A percentile compares a stretch with the other conserved stretches of the same genome.
These are phyloP conservation scores for Montipora capricornis DNA, from an alignment of 64 coral and sea anemone species.

Conservation along the genomic window DNA sequence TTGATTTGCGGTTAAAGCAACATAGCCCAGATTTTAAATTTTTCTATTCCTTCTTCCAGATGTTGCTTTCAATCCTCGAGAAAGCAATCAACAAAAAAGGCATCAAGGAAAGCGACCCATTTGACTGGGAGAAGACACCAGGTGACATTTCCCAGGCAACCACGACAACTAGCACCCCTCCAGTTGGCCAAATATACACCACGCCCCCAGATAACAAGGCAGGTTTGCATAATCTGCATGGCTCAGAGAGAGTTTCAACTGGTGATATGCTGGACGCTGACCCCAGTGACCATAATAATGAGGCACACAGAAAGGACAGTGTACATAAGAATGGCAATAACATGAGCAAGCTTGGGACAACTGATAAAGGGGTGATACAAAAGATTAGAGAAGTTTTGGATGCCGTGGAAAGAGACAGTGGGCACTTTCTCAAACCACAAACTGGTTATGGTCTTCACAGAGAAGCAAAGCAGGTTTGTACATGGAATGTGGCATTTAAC, in stretches of 20 bases:
- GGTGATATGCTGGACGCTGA: conserved; percentile 77
- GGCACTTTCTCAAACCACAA: conserved; percentile 67
- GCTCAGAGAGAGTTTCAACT: conserved; percentile 55
- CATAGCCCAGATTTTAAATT: neutral
- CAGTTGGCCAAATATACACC: conserved; percentile 80
- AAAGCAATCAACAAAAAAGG: conserved; percentile 86
- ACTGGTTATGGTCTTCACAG: conserved; percentile 14
- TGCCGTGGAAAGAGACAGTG: conserved; percentile 77
- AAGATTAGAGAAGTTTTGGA: conserved; percentile 90
- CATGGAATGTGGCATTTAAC: neutral
- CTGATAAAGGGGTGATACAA: conserved; percentile 88
- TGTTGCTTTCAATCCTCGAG: conserved; percentile 75
- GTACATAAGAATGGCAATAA: neutral
- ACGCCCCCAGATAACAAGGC: conserved; percentile 79
- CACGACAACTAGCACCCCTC: conserved; percentile 87
- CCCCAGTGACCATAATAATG: conserved; percentile 75
- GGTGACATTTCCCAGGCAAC: conserved; percentile 88
- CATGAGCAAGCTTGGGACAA: conserved; percentile 43
- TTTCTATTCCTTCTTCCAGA: conserved; percentile 29
- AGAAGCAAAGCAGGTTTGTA: conserved; percentile 15
- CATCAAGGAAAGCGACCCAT: conserved; percentile 83
- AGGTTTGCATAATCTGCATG: conserved; percentile 59
- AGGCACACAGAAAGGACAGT: conserved; percentile 53
- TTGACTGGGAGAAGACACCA: conserved; percentile 88
- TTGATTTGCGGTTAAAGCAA: too few species aligned